Percentiles rank a stretch among this genome's conserved stretches.
These are phyloP conservation scores for Platichthys flesus DNA, from an alignment of 2,113 vertebrate genomes.

Conservation along the genomic window DNA sequence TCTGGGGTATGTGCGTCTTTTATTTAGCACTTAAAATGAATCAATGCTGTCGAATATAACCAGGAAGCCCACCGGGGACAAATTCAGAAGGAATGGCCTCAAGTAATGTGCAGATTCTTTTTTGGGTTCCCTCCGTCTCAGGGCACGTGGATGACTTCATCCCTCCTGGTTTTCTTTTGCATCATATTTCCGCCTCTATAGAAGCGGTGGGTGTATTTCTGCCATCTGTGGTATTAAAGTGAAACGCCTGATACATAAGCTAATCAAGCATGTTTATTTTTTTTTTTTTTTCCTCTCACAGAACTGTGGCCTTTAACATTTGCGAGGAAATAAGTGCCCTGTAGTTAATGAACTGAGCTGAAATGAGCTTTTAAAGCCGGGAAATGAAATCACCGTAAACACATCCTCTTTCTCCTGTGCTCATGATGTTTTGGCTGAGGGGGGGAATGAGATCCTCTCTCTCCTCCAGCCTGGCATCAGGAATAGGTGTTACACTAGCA, in stretches of 20 bases:
- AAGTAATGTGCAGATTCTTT: slow-evolving; percentile 10
- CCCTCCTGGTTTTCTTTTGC: neutral
- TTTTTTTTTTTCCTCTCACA: slow-evolving; percentile 2
- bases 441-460: neutral
- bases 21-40: slow-evolving; percentile 6
- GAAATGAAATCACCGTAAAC: slow-evolving; percentile 15
- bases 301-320: slow-evolving; percentile 42
- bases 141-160: neutral
- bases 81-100: slow-evolving; percentile 16
- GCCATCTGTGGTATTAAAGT: slow-evolving; percentile 20
- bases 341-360: slow-evolving; percentile 47
- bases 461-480: slow-evolving; percentile 14
- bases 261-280: slow-evolving; percentile 52
- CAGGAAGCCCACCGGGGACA: neutral
- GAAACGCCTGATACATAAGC: slow-evolving; percentile 45
- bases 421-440: neutral
- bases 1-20: neutral
- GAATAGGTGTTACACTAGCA: slow-evolving; percentile 19
- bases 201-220: neutral
- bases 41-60: neutral
- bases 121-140: neutral
- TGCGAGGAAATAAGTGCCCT: slow-evolving; percentile 5
- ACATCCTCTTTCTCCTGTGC: slow-evolving; percentile 2
- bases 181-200: slow-evolving; percentile 16
- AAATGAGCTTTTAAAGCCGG: slow-evolving; percentile 30